These are phyloP conservation scores for Sebastes miniatus DNA, from an alignment of 2,797 vertebrate species.

Conservation along the genomic window DNA sequence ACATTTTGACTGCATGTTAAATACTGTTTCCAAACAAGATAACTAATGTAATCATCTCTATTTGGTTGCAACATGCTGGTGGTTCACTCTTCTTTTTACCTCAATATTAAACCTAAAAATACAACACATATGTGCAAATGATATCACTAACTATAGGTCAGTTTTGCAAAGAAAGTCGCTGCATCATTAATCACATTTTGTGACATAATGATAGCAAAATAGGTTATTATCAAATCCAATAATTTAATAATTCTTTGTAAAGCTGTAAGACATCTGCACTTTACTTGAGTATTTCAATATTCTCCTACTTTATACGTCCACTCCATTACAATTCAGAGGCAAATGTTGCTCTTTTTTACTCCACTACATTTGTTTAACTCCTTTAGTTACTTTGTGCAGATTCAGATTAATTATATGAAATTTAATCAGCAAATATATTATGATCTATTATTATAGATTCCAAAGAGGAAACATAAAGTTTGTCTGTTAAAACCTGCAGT, in stretches of 20 bases:
- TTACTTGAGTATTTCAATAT: too few relatives aligned
- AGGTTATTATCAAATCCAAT: neutral
- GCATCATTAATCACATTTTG: neutral
- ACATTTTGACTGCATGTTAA: too few relatives aligned
- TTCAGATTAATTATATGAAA: neutral
- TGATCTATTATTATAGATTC: neutral
- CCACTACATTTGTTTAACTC: too few relatives aligned
- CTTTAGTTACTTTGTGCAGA: neutral
- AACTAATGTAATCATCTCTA: neutral
- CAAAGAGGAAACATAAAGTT: too few relatives aligned
- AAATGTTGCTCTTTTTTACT: too few relatives aligned
- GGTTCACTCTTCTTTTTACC: neutral
- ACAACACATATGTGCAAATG: neutral
- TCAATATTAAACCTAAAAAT: neutral
- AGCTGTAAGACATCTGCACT: neutral
- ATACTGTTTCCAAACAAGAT: neutral
- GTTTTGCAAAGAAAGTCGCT: neutral
- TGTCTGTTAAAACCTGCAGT: too few relatives aligned
- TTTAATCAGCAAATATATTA: neutral
- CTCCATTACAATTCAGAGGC: too few relatives aligned
- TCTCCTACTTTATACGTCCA: too few relatives aligned
- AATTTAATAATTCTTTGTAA: neutral
- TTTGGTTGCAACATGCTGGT: neutral
- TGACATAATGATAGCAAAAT: neutral
- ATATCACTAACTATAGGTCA: neutral